A percentile compares a stretch with the other conserved stretches of the same genome.
These are phyloP conservation scores for Drosophila meridionalis DNA, from an alignment of 2,888 invertebrate species.

Conservation along the genomic window DNA sequence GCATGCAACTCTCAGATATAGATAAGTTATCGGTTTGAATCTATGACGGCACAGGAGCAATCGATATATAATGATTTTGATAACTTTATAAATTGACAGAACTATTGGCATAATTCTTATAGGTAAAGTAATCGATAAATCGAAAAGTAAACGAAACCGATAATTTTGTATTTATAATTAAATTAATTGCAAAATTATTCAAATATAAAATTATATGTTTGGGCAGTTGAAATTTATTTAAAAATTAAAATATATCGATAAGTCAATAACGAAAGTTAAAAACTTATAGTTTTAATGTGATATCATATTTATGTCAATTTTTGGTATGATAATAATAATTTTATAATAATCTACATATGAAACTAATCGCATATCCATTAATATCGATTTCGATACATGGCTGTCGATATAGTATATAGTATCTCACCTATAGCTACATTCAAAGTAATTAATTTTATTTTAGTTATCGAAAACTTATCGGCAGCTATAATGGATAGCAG, in stretches of 20 bases:
- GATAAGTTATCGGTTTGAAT: not conserved
- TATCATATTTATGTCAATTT: no score
- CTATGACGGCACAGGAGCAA: not conserved
- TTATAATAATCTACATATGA: no score
- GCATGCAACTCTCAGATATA: not conserved
- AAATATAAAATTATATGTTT: not conserved
- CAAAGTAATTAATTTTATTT: no score
- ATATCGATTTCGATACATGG: no score
- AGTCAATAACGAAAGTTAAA: not conserved
- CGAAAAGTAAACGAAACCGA: no score
- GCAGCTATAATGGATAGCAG: no score
- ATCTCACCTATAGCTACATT: no score
- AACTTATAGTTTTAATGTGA: not conserved
- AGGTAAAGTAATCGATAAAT: not conserved
- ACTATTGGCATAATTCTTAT: not conserved
- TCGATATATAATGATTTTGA: not conserved
- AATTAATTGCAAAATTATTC: no score
- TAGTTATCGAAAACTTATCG: no score
- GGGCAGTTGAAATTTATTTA: not conserved
- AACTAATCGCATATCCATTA: not conserved
- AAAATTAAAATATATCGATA: not conserved
- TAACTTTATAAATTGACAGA: not conserved
- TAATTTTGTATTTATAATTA: not conserved
- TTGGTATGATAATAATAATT: no score
- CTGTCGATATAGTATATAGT: no score